Conservation (phyloP, 2,113 vertebrate genomes). For the Bostrychus sinensis region DNA sequence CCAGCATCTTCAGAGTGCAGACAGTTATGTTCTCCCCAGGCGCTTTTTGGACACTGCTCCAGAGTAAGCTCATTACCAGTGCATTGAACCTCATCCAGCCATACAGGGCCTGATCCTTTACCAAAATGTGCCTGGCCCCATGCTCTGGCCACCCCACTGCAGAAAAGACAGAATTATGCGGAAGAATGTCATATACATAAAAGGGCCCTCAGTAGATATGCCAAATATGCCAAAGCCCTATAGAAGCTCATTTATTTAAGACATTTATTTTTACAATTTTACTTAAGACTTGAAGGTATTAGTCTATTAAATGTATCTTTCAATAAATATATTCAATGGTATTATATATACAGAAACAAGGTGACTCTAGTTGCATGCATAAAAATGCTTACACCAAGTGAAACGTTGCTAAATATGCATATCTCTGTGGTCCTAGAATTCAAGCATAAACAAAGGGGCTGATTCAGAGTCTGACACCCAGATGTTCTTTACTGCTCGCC, state of each 20-base stretch:
- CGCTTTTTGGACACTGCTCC: slow-evolving; percentile 90
- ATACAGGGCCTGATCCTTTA: slow-evolving; percentile 84
- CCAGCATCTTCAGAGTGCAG: slow-evolving; percentile 93
- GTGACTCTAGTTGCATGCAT: slow-evolving; percentile 13
- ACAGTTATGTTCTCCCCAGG: slow-evolving; percentile 95
- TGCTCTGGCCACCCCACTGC: slow-evolving; percentile 88
- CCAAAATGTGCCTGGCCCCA: slow-evolving; percentile 89
- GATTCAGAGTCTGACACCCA: slow-evolving; percentile 72
- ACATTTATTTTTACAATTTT: too few relatives aligned
- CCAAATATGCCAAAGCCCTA: too few relatives aligned
- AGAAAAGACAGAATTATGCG: slow-evolving; percentile 18
- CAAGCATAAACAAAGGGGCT: slow-evolving; percentile 71
- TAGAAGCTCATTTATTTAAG: too few relatives aligned
- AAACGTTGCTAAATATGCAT: slow-evolving; percentile 61
- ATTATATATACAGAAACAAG: slow-evolving; percentile 30
- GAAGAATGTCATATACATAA: too few relatives aligned
- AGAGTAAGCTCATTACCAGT: slow-evolving; percentile 94
- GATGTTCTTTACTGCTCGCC: slow-evolving; percentile 68
- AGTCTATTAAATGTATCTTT: not conserved
- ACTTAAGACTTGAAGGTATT: too few relatives aligned
- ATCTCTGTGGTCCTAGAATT: slow-evolving; percentile 55
- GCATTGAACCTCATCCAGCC: slow-evolving; percentile 93
- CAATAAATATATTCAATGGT: not conserved
- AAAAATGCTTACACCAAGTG: slow-evolving; percentile 24
- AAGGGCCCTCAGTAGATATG: too few relatives aligned